Evolutionary conservation across 2,797 vertebrate species (phyloP).

Genomic region (Erethizon dorsatum): DNA sequence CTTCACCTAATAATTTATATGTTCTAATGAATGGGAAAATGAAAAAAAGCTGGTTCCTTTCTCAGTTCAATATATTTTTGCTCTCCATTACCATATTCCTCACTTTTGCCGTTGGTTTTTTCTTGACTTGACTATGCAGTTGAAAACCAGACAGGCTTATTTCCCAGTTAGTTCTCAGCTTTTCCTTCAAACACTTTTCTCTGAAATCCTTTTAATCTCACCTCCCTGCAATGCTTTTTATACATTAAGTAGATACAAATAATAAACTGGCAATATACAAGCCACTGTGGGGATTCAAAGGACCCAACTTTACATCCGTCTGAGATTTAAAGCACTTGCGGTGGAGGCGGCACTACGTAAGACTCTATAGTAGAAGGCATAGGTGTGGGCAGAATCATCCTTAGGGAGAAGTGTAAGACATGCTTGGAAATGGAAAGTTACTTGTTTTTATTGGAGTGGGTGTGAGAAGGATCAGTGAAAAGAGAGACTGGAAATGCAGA

Average conservation of each 20-base stretch:
- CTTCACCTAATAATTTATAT: constrained; percentile 64
- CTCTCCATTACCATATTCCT: not conserved
- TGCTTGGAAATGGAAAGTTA: constrained; percentile 34
- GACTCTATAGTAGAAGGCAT: not conserved
- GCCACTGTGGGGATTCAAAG: not conserved
- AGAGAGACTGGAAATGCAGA: constrained; percentile 50
- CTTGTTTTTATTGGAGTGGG: constrained; percentile 62
- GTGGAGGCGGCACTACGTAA: not conserved
- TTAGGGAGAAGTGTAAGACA: not conserved
- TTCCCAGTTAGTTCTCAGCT: not conserved
- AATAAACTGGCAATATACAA: not conserved
- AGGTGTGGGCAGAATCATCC: not conserved
- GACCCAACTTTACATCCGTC: not conserved
- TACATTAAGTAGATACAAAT: not conserved
- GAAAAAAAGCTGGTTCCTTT: not conserved
- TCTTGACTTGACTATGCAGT: not conserved
- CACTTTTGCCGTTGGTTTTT: not conserved
- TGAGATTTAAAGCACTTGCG: not conserved
- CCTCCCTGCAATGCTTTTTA: not conserved
- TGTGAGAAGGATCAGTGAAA: constrained; percentile 56
- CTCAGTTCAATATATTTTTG: constrained; percentile 40
- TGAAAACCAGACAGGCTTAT: not conserved
- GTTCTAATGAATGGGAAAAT: constrained; percentile 64
- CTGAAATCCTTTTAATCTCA: constrained; percentile 18
- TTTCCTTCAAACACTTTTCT: not conserved